phyloP scores from a whole-genome alignment of 1,140 invertebrate species.

The Cherax quadricarinatus region DNA sequence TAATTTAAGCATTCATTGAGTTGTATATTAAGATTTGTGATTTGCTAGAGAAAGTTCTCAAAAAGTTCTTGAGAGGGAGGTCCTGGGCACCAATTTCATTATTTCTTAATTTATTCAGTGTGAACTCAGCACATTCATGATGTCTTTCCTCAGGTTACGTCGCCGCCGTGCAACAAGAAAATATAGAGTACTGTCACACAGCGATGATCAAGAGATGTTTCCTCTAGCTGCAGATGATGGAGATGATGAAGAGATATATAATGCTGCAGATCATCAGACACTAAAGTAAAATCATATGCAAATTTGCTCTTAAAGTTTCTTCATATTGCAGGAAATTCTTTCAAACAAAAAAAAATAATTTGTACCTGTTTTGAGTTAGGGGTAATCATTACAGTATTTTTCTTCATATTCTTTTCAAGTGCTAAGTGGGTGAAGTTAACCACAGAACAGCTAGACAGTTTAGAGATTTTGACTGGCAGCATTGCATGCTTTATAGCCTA shows the following conservation, averaged over 20 bases:
- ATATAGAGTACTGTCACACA: conserved; percentile 44
- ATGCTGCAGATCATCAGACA: conserved; percentile 61
- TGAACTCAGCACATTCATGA: neutral
- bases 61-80: neutral
- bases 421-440: too few relatives aligned
- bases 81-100: neutral
- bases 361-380: neutral
- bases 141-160: conserved; percentile 24
- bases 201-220: conserved; percentile 61
- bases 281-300: conserved; percentile 25
- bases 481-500: too few relatives aligned
- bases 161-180: conserved; percentile 38
- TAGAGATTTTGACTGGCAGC: too few relatives aligned
- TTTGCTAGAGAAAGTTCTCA: neutral
- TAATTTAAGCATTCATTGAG: neutral
- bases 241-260: conserved; percentile 60
- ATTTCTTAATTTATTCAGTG: neutral
- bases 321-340: neutral
- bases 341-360: neutral
- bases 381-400: neutral
- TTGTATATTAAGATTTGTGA: neutral
- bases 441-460: too few relatives aligned
- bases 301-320: neutral
- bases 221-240: conserved; percentile 59
- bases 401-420: neutral